Evolutionary conservation across 2,797 vertebrate genomes (phyloP).

Genomic region (Brotogeris chrysoptera): DNA sequence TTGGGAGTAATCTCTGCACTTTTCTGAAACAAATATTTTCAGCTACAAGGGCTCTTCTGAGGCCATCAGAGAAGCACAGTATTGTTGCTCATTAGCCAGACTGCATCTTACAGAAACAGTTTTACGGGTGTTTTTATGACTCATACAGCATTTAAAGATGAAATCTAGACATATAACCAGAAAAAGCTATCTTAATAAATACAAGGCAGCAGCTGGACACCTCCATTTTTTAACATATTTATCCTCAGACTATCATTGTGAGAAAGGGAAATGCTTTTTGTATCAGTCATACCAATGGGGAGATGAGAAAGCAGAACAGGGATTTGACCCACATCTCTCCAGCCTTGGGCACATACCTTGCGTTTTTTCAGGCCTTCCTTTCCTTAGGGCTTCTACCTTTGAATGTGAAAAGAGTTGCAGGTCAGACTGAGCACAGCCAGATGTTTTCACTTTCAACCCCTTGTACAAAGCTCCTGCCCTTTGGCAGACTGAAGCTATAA

Average conservation of each 20-base stretch:
- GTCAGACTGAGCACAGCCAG: neutral
- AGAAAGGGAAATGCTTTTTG: neutral
- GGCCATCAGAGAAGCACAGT: neutral
- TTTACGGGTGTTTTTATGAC: neutral
- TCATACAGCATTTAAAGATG: neutral
- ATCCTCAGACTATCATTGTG: neutral
- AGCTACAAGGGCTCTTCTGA: neutral
- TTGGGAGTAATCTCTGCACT: neutral
- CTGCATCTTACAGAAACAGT: neutral
- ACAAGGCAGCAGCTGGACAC: neutral
- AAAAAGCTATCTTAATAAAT: neutral
- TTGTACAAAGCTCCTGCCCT: neutral
- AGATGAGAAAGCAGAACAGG: neutral
- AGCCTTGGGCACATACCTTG: neutral
- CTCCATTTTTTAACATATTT: neutral
- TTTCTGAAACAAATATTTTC: neutral
- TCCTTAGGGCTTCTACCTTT: neutral
- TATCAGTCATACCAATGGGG: neutral
- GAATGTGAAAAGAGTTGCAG: neutral
- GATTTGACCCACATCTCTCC: neutral
- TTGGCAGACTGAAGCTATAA: neutral
- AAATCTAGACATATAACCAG: neutral
- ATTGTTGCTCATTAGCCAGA: neutral
- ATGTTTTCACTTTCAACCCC: neutral
- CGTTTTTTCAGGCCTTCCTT: neutral